Evolutionary conservation across 1,140 invertebrate genomes (phyloP).

Genomic region (Hirudo medicinalis): DNA sequence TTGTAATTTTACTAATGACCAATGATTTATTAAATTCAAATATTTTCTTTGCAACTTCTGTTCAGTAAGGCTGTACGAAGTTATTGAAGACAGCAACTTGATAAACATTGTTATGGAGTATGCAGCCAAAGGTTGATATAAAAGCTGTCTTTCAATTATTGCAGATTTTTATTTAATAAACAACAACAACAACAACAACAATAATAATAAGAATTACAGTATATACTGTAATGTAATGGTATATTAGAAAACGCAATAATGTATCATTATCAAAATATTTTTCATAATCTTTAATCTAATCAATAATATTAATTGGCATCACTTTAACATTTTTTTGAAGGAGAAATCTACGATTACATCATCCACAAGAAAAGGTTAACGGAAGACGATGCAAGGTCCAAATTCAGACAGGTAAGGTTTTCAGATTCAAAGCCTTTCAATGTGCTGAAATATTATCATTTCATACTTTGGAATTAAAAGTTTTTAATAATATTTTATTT

Average conservation of each 20-base stretch:
- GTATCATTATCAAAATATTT: too few species aligned
- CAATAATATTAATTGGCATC: too few species aligned
- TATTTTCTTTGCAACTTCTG: background rate
- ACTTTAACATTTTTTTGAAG: constrained; percentile 24
- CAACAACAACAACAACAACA: too few species aligned
- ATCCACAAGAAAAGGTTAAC: constrained; percentile 99
- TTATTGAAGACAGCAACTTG: background rate
- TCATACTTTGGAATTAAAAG: too few species aligned
- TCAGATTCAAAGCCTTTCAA: background rate
- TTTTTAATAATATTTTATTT: too few species aligned
- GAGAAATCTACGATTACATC: constrained; percentile 98
- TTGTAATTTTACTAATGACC: background rate
- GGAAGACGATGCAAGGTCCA: constrained; percentile 96
- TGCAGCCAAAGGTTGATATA: background rate
- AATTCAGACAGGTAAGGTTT: constrained; percentile 73
- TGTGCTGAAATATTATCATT: too few species aligned
- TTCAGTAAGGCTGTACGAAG: background rate
- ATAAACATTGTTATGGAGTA: constrained; percentile 1
- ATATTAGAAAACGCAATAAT: too few species aligned
- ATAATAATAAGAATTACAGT: too few species aligned
- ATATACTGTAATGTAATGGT: too few species aligned
- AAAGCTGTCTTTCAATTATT: background rate
- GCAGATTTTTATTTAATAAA: too few species aligned
- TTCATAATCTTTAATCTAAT: too few species aligned
- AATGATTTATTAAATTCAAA: background rate